Evolutionary conservation across 2,888 invertebrate genomes (phyloP).

Genomic region (Ichneumoninae sp.): DNA sequence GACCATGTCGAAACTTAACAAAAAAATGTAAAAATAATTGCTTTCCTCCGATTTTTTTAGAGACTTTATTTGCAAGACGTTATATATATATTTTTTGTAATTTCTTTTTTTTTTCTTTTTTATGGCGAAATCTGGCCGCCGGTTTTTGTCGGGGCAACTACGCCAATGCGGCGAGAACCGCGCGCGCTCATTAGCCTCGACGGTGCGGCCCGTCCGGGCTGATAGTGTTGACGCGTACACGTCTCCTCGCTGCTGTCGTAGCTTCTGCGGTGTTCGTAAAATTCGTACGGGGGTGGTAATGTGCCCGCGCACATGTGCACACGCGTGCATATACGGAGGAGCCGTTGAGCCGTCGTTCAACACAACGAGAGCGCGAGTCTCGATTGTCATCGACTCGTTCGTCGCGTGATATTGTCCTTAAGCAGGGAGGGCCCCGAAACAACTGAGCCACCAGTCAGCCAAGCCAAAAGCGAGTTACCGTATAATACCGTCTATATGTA

Average conservation of each 20-base stretch:
- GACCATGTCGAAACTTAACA: not conserved
- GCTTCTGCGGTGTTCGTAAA: conserved; percentile 74
- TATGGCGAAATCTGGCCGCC: not conserved
- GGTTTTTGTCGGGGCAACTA: conserved; percentile 63
- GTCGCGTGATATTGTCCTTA: conserved; percentile 82
- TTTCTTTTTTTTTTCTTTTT: too few relatives aligned
- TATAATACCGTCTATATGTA: conserved; percentile 2
- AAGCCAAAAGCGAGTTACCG: conserved; percentile 60
- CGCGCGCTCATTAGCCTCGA: conserved; percentile 80
- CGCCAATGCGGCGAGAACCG: conserved; percentile 77
- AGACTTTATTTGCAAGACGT: not conserved
- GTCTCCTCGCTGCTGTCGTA: conserved; percentile 62
- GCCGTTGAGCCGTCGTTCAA: conserved; percentile 71
- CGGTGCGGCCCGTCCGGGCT: conserved; percentile 74
- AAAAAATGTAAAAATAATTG: not conserved
- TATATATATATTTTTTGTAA: too few relatives aligned
- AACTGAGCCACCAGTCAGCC: conserved; percentile 54
- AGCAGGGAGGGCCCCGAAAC: conserved; percentile 69
- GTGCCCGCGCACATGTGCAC: not conserved
- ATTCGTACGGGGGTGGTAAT: conserved; percentile 77
- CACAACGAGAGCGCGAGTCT: conserved; percentile 67
- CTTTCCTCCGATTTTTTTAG: not conserved
- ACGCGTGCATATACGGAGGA: conserved; percentile 61
- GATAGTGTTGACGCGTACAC: conserved; percentile 74
- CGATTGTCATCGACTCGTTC: conserved; percentile 81